These are phyloP conservation scores for Corvus hawaiiensis DNA, from an alignment of 2,113 vertebrate species.

Conservation along the genomic window DNA sequence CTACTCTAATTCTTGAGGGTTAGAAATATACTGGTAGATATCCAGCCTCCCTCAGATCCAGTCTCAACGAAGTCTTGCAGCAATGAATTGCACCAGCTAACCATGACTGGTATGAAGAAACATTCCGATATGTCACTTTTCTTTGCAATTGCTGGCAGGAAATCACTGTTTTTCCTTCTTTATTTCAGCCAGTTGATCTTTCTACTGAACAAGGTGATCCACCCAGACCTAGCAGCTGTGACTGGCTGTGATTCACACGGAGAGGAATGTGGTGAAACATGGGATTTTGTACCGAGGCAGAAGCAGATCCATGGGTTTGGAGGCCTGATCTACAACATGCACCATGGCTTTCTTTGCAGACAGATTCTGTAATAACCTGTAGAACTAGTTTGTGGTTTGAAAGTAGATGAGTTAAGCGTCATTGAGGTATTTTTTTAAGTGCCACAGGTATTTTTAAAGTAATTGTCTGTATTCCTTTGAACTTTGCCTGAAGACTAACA, in stretches of 20 bases:
- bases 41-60: background rate
- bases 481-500: constrained; percentile 28
- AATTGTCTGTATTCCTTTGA: constrained; percentile 31
- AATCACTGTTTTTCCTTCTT: background rate
- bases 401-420: background rate
- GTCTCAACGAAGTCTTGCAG: background rate
- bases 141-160: background rate
- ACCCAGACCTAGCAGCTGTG: background rate
- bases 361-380: background rate
- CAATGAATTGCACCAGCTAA: background rate
- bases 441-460: background rate
- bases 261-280: background rate
- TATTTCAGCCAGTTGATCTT: background rate
- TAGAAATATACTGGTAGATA: background rate
- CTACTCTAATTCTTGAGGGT: background rate
- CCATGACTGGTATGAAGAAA: background rate
- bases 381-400: background rate
- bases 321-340: background rate
- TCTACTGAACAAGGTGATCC: constrained; percentile 7
- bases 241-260: background rate
- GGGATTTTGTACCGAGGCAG: background rate
- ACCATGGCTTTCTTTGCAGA: background rate
- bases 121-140: background rate
- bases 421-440: background rate
- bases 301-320: background rate